Evolutionary conservation across 1,140 invertebrate genomes (phyloP).

Genomic region (Macrostomum lignano): DNA sequence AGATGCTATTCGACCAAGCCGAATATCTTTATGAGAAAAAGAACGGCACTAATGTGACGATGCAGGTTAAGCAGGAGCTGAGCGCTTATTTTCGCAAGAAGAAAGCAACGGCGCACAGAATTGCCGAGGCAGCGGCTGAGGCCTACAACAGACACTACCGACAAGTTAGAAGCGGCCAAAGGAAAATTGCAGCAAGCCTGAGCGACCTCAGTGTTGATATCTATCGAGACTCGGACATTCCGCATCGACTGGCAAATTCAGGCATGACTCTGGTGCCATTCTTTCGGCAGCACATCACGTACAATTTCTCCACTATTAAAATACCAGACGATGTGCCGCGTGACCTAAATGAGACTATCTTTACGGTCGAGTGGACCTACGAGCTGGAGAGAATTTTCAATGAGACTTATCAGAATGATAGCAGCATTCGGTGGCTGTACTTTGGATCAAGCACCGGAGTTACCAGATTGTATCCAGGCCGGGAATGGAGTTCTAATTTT

Average conservation of each 20-base stretch:
- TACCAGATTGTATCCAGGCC: conserved; percentile 24
- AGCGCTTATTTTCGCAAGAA: conserved; percentile 23
- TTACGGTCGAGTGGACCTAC: conserved; percentile 19
- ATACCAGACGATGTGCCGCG: conserved; percentile 29
- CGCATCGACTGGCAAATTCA: conserved; percentile 7
- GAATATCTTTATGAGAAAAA: conserved; percentile 25
- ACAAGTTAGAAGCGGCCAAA: conserved; percentile 11
- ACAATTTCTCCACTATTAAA: conserved; percentile 21
- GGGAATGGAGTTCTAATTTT: conserved; percentile 30
- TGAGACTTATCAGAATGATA: conserved; percentile 16
- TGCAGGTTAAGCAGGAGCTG: conserved; percentile 18
- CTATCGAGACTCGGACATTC: conserved; percentile 26
- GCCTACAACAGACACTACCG: conserved; percentile 17
- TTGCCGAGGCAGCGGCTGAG: conserved; percentile 18
- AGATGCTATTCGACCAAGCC: conserved; percentile 22
- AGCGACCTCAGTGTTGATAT: conserved; percentile 13
- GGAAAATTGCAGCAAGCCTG: too few species aligned
- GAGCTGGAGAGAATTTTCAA: conserved; percentile 20
- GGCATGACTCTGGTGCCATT: conserved; percentile 10
- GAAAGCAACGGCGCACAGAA: conserved; percentile 19
- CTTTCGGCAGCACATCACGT: conserved; percentile 25
- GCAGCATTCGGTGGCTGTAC: conserved; percentile 24
- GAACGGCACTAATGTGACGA: conserved; percentile 20
- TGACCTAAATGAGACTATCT: conserved; percentile 16
- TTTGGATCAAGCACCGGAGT: conserved; percentile 27